Base-by-base conservation (phyloP, 2,888 invertebrate genomes). In the Heteromyza rotundicornis region DNA sequence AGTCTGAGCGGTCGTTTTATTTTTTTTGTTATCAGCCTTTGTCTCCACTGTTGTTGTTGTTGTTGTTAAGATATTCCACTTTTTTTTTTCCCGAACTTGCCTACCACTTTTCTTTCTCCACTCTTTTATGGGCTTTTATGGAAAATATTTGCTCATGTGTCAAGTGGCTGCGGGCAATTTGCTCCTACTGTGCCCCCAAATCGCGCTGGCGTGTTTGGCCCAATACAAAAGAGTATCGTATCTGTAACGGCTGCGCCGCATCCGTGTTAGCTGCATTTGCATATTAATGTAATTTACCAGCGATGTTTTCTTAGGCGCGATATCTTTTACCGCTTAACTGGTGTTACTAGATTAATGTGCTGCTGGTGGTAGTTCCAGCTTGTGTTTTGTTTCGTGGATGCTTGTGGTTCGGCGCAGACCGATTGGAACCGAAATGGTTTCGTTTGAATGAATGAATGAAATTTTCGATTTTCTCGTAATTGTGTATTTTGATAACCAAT, bases 321-420 rank as follows among this genome's bases (percentile, higher is more conserved):
- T 77, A 77, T 77, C 77, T 78, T 78, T 78, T 77, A 78, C 72
- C 74, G 74, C 75, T 74, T 71, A 68, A 71, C 71, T 71, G 64
- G 69, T 71, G 68, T 72, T 72, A 72, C 75, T 68, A 73, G 75
- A 72, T 74, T 72, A 72, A 64, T 70, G 66, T 69, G 61, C 61
- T 56, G 58, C 36, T 51, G 27, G 54, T 56, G 27, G 36, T 22
- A 57, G 58, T 20, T 40, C 22, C 59, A 14, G 55, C 17, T 27
- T 14, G 27, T 58, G 36, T 50, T 24, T 57, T 24, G 32, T 57
- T 19, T 35, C n/a, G 23, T 52, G 57, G 36, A 36, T 17, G 54
- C 17, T 3, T 16, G 36, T 24, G 17, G 57, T 40, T 57, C 2
- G 35, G 2, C 27, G 61, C 62, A 65, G 67, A 67, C 67, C 56